Evolutionary conservation across 2,113 vertebrate species (phyloP), one percentile per base, ranked within the genome.

Genomic region (Microcebus lehilahytsara): DNA sequence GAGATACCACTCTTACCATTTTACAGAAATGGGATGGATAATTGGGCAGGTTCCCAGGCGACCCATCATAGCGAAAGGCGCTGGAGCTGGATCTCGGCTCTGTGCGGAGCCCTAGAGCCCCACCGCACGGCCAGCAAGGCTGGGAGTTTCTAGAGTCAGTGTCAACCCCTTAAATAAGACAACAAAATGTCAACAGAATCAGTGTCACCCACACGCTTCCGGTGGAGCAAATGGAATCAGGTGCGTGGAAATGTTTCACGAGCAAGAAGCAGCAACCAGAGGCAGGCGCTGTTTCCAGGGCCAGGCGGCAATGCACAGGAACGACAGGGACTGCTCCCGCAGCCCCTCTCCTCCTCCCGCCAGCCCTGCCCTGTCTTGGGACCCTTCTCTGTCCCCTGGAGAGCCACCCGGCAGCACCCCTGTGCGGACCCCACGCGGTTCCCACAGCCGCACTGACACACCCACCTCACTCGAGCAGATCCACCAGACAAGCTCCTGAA

Each of bases 1-100:
- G 66, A 40, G 23, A n/a, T 1, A 1, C 16, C 8, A 0, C 34
- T 3, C 0, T 2, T 6, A 5, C 37, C 3, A 2, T 9, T 34
- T 23, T 13, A 0, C 4, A 0, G 12, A 49, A 56, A 22, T 1
- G 3, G 19, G 2, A 0, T 12, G 42, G 23, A 56, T 2, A 6
- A 12, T 1, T 5, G 2, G 42, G 6, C 40, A 11, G 53, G 37
- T 37, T 30, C 4, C 85, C 53, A 4, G 34, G 11, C 1, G 37
- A 14, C 16, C 23, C 7, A 22, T 46, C 16, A 30, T 5, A 64
- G 62, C 1, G 4, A 53, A 37, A 0, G 23, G 19, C 0, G 0
- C 67, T 14, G 6, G 46, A 32, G 5, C 32, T 10, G 20, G 2
- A 23, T 9, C 3, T 13, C 13, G 3, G 11, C 2, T 23, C 30